Conservation (phyloP, 2,888 invertebrate genomes). For the Tipula confusa region DNA sequence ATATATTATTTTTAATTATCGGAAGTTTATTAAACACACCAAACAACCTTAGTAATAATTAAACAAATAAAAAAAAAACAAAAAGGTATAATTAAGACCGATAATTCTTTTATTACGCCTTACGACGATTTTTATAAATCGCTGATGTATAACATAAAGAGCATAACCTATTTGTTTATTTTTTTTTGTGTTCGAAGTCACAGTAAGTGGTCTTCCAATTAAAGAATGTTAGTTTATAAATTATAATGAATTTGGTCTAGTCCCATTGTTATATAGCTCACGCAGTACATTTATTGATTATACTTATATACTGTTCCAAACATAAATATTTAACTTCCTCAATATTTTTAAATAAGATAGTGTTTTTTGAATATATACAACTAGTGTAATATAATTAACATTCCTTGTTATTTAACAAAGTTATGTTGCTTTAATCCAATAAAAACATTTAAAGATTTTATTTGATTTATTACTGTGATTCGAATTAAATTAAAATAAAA, state of each 20-base stretch:
- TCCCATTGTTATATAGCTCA: neutral
- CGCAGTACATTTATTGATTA: neutral
- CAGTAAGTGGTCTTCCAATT: slow-evolving; percentile 25
- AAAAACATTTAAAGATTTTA: neutral
- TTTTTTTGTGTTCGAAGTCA: neutral
- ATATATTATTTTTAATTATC: neutral
- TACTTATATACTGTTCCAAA: neutral
- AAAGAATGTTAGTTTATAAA: neutral
- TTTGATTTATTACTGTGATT: neutral
- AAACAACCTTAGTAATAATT: neutral
- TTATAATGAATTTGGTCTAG: neutral
- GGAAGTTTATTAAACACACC: neutral
- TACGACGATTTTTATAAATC: no score
- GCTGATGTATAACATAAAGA: neutral
- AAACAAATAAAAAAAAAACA: neutral
- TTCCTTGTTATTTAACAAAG: neutral
- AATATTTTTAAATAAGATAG: no score
- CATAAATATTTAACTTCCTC: neutral
- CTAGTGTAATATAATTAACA: neutral
- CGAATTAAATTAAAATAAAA: neutral
- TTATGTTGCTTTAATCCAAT: neutral
- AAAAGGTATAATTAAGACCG: neutral
- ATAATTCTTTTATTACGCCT: neutral
- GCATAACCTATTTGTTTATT: slow-evolving; percentile 1
- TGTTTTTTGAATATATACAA: no score